These are phyloP conservation scores for Pituophis catenifer DNA, from an alignment of 2,113 vertebrate species.

Conservation along the genomic window DNA sequence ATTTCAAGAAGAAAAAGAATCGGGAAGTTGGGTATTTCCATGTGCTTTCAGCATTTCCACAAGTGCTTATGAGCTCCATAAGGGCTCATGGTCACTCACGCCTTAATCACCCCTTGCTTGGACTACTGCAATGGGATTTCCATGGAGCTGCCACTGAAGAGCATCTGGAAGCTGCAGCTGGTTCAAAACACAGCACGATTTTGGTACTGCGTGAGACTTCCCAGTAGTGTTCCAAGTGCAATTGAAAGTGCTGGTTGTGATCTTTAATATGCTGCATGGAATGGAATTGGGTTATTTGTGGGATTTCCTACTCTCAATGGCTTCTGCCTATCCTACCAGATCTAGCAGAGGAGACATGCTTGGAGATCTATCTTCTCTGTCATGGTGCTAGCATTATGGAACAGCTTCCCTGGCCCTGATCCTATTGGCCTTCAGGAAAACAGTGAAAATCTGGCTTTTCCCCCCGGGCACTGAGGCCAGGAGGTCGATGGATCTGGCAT, in stretches of 20 bases:
- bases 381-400: not conserved
- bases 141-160: not conserved
- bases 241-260: not conserved
- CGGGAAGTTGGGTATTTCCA: not conserved
- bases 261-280: not conserved
- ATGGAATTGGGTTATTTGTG: not conserved
- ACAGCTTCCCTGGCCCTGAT: not conserved
- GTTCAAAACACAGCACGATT: not conserved
- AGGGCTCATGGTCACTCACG: not conserved
- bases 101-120: not conserved
- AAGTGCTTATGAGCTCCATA: not conserved
- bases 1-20: not conserved
- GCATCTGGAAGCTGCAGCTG: not conserved
- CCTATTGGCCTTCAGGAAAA: not conserved
- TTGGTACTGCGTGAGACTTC: not conserved
- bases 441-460: not conserved
- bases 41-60: not conserved
- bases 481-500: not conserved
- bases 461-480: not conserved
- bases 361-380: not conserved
- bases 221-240: not conserved
- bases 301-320: not conserved
- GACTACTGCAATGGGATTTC: not conserved
- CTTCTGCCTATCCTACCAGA: not conserved
- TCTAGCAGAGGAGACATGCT: not conserved